Evolutionary conservation across 2,113 vertebrate genomes (phyloP).

Genomic region (Zingel zingel): DNA sequence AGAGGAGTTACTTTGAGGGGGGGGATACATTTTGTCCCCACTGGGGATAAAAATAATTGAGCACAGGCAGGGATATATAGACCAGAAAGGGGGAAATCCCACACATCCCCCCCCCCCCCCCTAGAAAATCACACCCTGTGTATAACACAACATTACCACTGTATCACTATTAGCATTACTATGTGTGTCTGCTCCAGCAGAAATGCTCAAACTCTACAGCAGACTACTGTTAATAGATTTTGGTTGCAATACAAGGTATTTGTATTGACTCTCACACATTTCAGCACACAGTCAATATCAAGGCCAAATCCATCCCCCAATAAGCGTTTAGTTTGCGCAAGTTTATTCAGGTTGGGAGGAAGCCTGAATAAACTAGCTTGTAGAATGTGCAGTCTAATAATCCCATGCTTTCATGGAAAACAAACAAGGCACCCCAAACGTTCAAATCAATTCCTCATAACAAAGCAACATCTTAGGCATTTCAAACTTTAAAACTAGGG

Average conservation of each 20-base stretch:
- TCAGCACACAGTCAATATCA: neutral
- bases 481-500: too few species aligned
- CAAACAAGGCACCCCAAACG: constrained; percentile 4
- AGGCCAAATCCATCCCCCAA: neutral
- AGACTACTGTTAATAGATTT: neutral
- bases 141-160: neutral
- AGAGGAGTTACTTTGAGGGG: too few species aligned
- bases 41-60: too few species aligned
- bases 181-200: neutral
- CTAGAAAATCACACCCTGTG: too few species aligned
- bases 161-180: neutral
- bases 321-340: neutral
- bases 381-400: constrained; percentile 16
- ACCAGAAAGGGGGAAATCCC: too few species aligned
- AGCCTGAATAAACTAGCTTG: constrained; percentile 27
- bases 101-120: too few species aligned
- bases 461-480: neutral
- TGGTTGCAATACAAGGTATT: constrained; percentile 11
- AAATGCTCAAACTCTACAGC: neutral
- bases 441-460: neutral
- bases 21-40: too few species aligned
- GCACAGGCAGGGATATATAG: too few species aligned
- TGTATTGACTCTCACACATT: constrained; percentile 2
- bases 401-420: constrained; percentile 54
- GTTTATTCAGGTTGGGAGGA: constrained; percentile 13